These are phyloP conservation scores for Agapostemon virescens DNA, from an alignment of 2,888 invertebrate genomes.

Conservation along the genomic window DNA sequence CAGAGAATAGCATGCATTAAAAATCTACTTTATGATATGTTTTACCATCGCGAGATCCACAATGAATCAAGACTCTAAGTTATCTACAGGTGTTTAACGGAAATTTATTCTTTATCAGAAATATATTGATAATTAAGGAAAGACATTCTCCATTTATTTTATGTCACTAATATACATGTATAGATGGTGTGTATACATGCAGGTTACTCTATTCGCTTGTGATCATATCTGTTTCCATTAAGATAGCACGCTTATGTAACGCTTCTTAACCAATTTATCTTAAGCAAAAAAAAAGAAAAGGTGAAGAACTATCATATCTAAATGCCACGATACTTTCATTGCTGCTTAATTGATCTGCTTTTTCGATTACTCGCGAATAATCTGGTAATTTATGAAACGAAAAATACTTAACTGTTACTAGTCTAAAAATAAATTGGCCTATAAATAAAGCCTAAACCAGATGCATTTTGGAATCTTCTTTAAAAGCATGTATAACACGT, in stretches of 20 bases:
- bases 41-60: neutral
- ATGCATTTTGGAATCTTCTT: conserved; percentile 25
- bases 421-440: conserved; percentile 49
- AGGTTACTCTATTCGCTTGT: neutral
- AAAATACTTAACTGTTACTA: conserved; percentile 6
- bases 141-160: neutral
- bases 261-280: conserved; percentile 4
- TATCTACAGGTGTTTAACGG: neutral
- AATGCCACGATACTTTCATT: conserved; percentile 1
- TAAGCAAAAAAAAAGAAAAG: neutral
- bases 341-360: conserved; percentile 6
- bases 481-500: neutral
- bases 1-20: neutral
- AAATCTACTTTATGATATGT: neutral
- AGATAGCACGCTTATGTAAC: neutral
- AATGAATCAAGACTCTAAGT: neutral
- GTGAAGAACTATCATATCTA: conserved; percentile 3
- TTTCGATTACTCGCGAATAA: conserved; percentile 11
- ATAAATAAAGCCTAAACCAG: conserved; percentile 6
- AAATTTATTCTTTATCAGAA: neutral
- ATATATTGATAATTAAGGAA: neutral
- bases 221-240: neutral
- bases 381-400: conserved; percentile 25
- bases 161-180: neutral
- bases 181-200: neutral